phyloP scores from a whole-genome alignment of 2,888 invertebrate genomes.

The Taphrorychus bicolor region DNA sequence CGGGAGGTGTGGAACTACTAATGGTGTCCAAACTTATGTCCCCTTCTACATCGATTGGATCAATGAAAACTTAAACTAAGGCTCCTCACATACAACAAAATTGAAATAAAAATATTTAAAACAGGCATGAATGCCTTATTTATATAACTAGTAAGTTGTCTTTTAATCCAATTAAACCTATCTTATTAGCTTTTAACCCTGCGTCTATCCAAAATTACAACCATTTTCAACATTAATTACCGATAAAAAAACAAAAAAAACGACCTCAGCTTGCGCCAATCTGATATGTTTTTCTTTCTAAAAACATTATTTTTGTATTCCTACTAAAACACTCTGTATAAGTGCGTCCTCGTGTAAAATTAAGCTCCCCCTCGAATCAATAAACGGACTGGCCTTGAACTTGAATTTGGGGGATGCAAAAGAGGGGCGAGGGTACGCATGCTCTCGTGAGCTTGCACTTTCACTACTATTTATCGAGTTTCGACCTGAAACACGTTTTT shows the following conservation, averaged over 20 bases:
- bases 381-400: slow-evolving; percentile 5
- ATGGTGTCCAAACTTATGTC: slow-evolving; percentile 73
- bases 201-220: too few species aligned
- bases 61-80: not conserved
- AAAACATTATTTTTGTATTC: not conserved
- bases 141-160: too few species aligned
- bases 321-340: not conserved
- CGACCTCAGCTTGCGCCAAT: too few species aligned
- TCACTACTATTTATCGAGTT: not conserved
- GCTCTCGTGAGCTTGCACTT: not conserved
- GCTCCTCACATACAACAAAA: not conserved
- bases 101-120: too few species aligned
- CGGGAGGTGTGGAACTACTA: slow-evolving; percentile 69
- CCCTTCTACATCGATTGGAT: slow-evolving; percentile 71
- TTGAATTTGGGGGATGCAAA: slow-evolving; percentile 8
- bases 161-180: too few species aligned
- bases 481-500: not conserved
- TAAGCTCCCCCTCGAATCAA: not conserved
- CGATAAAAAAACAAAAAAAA: too few species aligned
- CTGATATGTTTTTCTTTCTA: not conserved
- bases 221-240: too few species aligned
- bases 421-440: not conserved
- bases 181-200: too few species aligned
- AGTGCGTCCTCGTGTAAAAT: not conserved
- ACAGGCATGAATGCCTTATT: too few species aligned